A percentile compares a stretch with the other conserved stretches of the same genome.
These are phyloP conservation scores for Melierax canorus DNA, from an alignment of 2,113 vertebrate genomes.

Conservation along the genomic window DNA sequence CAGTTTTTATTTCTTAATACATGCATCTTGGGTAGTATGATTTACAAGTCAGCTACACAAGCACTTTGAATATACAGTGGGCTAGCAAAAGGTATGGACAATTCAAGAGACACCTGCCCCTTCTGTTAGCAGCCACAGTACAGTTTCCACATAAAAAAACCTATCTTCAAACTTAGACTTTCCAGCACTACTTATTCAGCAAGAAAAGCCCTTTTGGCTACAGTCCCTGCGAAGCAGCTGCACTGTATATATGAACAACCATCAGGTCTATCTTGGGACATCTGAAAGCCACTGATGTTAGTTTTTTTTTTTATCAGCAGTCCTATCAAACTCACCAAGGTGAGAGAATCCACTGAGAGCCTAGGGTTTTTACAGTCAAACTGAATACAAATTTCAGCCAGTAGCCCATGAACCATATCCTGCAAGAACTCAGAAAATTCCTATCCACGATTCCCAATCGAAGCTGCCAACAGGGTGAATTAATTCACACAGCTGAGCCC, in stretches of 20 bases:
- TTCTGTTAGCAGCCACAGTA: neutral
- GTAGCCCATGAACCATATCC: neutral
- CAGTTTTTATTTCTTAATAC: neutral
- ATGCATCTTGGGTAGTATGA: neutral
- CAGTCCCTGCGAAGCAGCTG: neutral
- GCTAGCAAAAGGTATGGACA: neutral
- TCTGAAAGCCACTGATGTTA: neutral
- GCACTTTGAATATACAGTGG: neutral
- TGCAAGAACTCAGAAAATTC: neutral
- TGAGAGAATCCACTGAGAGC: neutral
- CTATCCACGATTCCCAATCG: neutral
- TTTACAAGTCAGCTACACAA: neutral
- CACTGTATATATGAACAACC: neutral
- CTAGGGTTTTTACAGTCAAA: neutral
- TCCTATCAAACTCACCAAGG: neutral
- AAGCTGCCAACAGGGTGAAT: neutral
- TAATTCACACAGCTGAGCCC: neutral
- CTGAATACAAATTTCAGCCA: neutral
- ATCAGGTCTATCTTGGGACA: neutral
- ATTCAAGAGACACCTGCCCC: neutral
- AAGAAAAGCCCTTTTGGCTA: neutral
- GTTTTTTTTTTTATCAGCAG: neutral
- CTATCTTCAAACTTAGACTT: neutral
- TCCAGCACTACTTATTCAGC: neutral
- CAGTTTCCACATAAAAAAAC: neutral